A percentile compares a stretch with the other conserved stretches of the same genome.
phyloP scores from a whole-genome alignment of 2,797 vertebrate species.

The Amazona finschi region DNA sequence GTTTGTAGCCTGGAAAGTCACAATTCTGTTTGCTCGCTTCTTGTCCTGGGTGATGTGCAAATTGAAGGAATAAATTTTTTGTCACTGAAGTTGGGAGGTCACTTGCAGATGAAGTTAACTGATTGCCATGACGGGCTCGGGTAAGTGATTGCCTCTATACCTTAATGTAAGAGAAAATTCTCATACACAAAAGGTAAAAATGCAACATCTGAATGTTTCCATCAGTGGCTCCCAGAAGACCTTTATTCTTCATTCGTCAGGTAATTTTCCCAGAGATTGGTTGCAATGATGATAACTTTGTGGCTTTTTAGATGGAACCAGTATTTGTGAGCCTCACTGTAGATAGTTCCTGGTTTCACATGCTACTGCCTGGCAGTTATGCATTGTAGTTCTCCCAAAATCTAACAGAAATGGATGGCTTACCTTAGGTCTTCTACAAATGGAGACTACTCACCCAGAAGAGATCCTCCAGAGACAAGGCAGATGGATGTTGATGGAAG shows the following conservation, averaged over 20 bases:
- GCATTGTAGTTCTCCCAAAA: not conserved
- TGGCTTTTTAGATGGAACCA: not conserved
- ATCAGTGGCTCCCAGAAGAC: not conserved
- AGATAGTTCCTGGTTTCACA: not conserved
- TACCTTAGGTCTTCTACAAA: not conserved
- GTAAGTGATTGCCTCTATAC: not conserved
- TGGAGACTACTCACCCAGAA: not conserved
- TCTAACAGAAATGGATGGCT: not conserved
- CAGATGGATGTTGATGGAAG: not conserved
- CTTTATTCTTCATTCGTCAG: not conserved
- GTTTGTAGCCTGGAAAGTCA: not conserved
- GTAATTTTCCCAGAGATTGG: not conserved
- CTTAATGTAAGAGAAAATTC: not conserved
- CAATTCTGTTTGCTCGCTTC: not conserved
- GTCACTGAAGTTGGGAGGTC: not conserved
- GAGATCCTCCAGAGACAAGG: not conserved
- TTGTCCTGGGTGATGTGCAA: not conserved
- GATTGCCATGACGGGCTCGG: accelerated
- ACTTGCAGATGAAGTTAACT: not conserved
- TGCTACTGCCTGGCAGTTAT: not conserved
- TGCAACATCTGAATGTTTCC: not conserved
- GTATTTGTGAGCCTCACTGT: not conserved
- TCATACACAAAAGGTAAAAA: not conserved
- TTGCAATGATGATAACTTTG: not conserved
- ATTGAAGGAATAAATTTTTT: not conserved